Conservation (phyloP, 2,113 vertebrate species). For the Ia io region DNA sequence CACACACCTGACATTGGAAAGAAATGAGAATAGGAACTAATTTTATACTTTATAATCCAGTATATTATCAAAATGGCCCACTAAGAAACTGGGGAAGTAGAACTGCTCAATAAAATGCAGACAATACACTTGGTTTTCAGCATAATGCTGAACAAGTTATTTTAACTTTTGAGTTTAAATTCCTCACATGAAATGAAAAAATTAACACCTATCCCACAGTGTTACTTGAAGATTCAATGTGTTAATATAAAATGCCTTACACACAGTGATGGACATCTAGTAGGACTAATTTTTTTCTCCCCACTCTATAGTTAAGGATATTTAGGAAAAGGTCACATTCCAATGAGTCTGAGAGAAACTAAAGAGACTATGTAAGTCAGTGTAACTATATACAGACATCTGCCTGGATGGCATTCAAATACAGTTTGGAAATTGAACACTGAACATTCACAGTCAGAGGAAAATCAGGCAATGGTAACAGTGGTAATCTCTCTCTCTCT, state of each 20-base stretch:
- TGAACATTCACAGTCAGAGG: background rate
- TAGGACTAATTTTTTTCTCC: background rate
- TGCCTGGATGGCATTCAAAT: background rate
- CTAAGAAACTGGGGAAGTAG: background rate
- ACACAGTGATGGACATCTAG: background rate
- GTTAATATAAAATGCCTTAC: background rate
- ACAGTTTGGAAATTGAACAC: background rate
- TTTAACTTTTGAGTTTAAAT: constrained; percentile 11
- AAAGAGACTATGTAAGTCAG: background rate
- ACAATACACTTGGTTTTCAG: background rate
- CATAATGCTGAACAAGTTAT: background rate
- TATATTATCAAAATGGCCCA: background rate
- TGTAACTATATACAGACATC: background rate
- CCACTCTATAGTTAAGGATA: background rate
- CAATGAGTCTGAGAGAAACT: background rate
- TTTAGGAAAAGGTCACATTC: background rate
- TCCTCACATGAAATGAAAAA: background rate
- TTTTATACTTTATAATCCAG: background rate
- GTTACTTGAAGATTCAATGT: background rate
- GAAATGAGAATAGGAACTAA: background rate
- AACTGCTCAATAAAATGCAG: background rate
- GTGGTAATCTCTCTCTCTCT: background rate
- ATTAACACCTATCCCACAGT: background rate
- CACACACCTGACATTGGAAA: background rate
- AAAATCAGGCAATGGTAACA: background rate